phyloP scores from a whole-genome alignment of 2,113 vertebrate genomes.

The Ursus arctos region DNA sequence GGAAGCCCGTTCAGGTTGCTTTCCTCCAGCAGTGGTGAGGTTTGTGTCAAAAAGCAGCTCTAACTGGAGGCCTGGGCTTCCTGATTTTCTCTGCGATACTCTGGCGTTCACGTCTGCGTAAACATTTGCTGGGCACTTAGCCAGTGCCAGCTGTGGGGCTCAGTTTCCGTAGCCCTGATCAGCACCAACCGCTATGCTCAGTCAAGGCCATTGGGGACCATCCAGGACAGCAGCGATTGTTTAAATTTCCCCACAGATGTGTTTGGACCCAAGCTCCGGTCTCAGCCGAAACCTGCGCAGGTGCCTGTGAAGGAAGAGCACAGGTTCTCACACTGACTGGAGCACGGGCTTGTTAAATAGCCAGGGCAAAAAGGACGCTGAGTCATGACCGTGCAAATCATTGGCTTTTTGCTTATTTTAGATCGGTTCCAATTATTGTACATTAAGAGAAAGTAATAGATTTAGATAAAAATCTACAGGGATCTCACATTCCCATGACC shows the following conservation, averaged over 20 bases:
- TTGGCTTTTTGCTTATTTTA: not conserved
- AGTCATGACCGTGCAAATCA: not conserved
- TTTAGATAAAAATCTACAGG: not conserved
- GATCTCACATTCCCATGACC: not conserved
- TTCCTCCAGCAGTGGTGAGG: not conserved
- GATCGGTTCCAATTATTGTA: not conserved
- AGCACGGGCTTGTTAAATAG: not conserved
- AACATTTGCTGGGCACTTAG: not conserved
- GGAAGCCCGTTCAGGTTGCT: not conserved
- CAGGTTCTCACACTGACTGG: not conserved
- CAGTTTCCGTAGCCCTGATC: not conserved
- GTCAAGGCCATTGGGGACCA: not conserved
- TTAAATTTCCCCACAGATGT: not conserved
- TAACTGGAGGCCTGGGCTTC: accelerated
- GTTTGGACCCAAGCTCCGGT: not conserved
- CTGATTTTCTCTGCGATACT: not conserved
- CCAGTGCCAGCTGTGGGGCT: not conserved
- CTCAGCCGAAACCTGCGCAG: not conserved
- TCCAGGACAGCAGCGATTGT: not conserved
- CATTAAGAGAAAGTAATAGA: not conserved
- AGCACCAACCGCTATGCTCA: not conserved
- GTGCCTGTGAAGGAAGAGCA: not conserved
- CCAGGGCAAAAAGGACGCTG: not conserved
- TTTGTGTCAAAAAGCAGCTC: not conserved
- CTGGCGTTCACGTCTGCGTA: not conserved